phyloP scores from a whole-genome alignment of 2,797 vertebrate species.

The Numenius phaeopus region DNA sequence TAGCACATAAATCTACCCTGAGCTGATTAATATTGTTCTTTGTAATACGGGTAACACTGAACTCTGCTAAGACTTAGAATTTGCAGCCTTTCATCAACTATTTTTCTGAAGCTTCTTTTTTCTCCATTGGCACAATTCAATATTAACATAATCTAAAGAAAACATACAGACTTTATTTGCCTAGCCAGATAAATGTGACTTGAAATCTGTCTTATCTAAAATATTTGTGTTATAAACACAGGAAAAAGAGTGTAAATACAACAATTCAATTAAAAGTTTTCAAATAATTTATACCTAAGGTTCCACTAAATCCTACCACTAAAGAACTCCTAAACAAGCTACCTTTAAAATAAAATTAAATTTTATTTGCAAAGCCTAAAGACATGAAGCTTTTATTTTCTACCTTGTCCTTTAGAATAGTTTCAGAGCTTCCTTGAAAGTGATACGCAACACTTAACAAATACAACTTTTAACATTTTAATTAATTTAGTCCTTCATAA shows the following conservation, averaged over 20 bases:
- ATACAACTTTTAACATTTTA: background rate
- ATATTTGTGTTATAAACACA: background rate
- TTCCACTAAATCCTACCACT: background rate
- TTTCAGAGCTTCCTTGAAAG: background rate
- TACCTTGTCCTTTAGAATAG: background rate
- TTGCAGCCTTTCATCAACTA: background rate
- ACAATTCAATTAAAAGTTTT: background rate
- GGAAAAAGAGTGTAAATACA: background rate
- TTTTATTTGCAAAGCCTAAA: background rate
- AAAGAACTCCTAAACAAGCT: background rate
- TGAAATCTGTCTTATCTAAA: background rate
- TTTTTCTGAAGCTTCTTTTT: background rate
- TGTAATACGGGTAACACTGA: background rate
- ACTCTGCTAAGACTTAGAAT: background rate
- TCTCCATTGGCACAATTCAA: background rate
- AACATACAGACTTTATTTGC: background rate
- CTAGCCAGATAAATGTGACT: background rate
- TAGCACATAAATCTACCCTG: background rate
- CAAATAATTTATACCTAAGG: background rate
- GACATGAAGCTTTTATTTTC: background rate
- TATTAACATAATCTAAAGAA: background rate
- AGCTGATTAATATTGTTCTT: slow-evolving; percentile 3
- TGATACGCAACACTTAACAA: background rate
- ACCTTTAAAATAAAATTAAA: background rate
- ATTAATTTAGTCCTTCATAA: background rate